Percentiles rank a stretch among this genome's conserved stretches.
These are phyloP conservation scores for Nebria brevicollis DNA, from an alignment of 2,888 invertebrate species.

Conservation along the genomic window DNA sequence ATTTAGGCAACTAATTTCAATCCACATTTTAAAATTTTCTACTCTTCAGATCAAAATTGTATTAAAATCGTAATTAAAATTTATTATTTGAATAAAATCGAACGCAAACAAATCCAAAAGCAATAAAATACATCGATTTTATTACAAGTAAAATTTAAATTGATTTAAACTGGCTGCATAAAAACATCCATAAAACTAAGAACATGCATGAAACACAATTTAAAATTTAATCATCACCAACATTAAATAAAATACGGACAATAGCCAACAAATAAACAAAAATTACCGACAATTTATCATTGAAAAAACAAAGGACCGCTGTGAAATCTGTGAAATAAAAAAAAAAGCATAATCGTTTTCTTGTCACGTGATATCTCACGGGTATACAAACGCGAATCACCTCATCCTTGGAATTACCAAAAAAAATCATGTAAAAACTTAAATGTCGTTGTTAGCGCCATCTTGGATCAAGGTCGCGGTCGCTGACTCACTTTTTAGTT, in stretches of 20 bases:
- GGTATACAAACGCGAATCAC: constrained; percentile 13
- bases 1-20: no score
- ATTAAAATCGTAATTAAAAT: no score
- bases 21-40: no score
- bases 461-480: constrained; percentile 21
- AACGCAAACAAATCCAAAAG: neutral
- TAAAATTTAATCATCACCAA: no score
- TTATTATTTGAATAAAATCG: neutral
- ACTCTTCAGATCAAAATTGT: no score
- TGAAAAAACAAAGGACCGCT: constrained; percentile 4
- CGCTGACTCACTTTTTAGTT: constrained; percentile 15
- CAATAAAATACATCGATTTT: neutral
- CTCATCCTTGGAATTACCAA: constrained; percentile 13
- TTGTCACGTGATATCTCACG: constrained; percentile 12
- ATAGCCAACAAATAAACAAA: neutral
- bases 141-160: neutral
- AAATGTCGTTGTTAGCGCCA: constrained; percentile 23
- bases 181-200: neutral
- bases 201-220: no score
- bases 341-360: constrained; percentile 6
- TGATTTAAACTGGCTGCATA: neutral
- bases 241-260: neutral
- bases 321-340: neutral
- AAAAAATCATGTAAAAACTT: constrained; percentile 15
- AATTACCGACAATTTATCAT: neutral